phyloP scores from a whole-genome alignment of 2,888 invertebrate species.

The Erebia epiphron region DNA sequence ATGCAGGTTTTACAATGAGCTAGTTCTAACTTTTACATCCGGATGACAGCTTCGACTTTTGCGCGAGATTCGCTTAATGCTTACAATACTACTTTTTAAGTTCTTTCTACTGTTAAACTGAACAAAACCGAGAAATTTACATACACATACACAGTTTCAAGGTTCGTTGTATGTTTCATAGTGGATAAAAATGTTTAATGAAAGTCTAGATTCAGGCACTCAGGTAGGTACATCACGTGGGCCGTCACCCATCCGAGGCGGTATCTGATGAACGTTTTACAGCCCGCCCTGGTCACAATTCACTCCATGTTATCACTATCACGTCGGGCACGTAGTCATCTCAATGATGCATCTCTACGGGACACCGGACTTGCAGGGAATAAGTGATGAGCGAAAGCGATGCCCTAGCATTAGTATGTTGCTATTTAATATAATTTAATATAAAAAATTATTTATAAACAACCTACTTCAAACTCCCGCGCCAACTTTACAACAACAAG shows the following conservation, averaged over 20 bases:
- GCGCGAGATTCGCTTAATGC: no score
- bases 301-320: constrained; percentile 58
- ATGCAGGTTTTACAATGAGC: no score
- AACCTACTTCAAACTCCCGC: no score
- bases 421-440: neutral
- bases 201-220: constrained; percentile 44
- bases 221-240: constrained; percentile 45
- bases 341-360: constrained; percentile 58
- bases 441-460: no score
- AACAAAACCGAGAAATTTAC: no score
- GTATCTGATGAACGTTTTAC: constrained; percentile 73
- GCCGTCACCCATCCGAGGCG: constrained; percentile 53
- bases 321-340: constrained; percentile 58
- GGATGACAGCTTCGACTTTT: no score
- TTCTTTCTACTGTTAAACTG: no score
- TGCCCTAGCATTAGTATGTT: constrained; percentile 9
- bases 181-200: neutral
- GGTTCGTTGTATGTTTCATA: neutral
- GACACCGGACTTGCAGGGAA: constrained; percentile 46
- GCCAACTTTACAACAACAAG: no score
- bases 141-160: no score
- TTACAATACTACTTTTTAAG: no score
- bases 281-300: constrained; percentile 58
- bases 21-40: no score
- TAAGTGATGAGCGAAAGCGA: constrained; percentile 42